Percentiles rank a stretch among this genome's conserved stretches.
Evolutionary conservation across 2,888 invertebrate genomes (phyloP).

Genomic region (Thumatha senex): DNA sequence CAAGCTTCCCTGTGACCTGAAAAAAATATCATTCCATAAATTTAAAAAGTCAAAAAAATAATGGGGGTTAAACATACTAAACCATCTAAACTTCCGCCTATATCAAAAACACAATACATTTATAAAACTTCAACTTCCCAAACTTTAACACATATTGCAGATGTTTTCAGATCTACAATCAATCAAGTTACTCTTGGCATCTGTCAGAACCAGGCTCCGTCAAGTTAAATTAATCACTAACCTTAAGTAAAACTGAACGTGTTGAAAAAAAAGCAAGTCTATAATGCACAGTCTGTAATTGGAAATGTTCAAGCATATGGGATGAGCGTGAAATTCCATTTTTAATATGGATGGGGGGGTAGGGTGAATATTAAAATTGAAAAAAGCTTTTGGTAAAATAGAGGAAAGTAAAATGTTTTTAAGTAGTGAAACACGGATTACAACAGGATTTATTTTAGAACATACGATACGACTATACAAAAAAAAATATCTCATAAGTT

Average conservation of each 20-base stretch:
- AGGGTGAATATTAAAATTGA: background rate
- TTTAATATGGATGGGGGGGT: background rate
- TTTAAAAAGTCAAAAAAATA: too few species aligned
- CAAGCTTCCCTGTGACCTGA: too few species aligned
- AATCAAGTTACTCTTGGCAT: constrained; percentile 21
- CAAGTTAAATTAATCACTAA: constrained; percentile 24
- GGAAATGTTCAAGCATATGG: background rate
- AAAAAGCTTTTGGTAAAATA: background rate
- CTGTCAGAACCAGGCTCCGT: constrained; percentile 23
- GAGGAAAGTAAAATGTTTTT: too few species aligned
- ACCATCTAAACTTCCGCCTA: background rate
- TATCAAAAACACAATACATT: background rate
- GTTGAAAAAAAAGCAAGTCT: background rate
- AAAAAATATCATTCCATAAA: too few species aligned
- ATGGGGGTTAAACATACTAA: too few species aligned
- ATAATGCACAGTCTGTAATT: background rate
- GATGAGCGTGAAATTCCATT: background rate
- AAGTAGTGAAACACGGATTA: too few species aligned
- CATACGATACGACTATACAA: too few species aligned
- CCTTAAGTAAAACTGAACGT: background rate
- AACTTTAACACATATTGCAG: constrained; percentile 7
- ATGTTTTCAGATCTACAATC: constrained; percentile 27
- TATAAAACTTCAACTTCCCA: background rate
- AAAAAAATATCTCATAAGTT: too few species aligned
- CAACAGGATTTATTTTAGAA: too few species aligned